Percentiles rank a stretch among this genome's conserved stretches.
Conservation (phyloP, 2,113 vertebrate genomes). For the Gobio gobio region DNA sequence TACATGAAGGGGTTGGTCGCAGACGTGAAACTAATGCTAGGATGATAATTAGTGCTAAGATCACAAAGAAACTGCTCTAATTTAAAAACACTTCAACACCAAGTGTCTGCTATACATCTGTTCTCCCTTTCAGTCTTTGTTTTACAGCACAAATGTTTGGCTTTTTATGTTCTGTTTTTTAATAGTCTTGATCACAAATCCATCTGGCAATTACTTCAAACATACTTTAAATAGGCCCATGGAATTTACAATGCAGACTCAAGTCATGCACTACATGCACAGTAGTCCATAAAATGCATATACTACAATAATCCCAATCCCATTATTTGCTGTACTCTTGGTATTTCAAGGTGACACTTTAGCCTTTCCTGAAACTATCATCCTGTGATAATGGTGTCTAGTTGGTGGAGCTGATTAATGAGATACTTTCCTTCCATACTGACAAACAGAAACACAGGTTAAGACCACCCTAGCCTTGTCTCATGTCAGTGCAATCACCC, state of each 20-base stretch:
- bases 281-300: slow-evolving; percentile 66
- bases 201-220: slow-evolving; percentile 65
- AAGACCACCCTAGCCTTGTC: slow-evolving; percentile 40
- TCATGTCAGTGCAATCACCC: slow-evolving; percentile 41
- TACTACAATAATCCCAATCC: slow-evolving; percentile 37
- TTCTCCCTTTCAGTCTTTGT: slow-evolving; percentile 47
- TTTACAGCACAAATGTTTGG: slow-evolving; percentile 62
- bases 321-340: slow-evolving; percentile 18
- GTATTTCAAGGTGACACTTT: slow-evolving; percentile 25
- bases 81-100: slow-evolving; percentile 62
- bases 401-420: slow-evolving; percentile 20
- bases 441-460: neutral
- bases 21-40: slow-evolving; percentile 55
- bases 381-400: neutral
- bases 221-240: slow-evolving; percentile 57
- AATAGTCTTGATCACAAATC: slow-evolving; percentile 61
- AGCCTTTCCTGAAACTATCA: neutral
- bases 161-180: slow-evolving; percentile 61
- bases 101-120: slow-evolving; percentile 60
- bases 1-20: slow-evolving; percentile 57
- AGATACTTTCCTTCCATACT: slow-evolving; percentile 1
- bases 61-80: slow-evolving; percentile 69
- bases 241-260: slow-evolving; percentile 54
- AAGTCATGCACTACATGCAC: slow-evolving; percentile 58
- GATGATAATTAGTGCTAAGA: slow-evolving; percentile 69